phyloP scores from a whole-genome alignment of 2,888 invertebrate species.

The Brachyptera putata region DNA sequence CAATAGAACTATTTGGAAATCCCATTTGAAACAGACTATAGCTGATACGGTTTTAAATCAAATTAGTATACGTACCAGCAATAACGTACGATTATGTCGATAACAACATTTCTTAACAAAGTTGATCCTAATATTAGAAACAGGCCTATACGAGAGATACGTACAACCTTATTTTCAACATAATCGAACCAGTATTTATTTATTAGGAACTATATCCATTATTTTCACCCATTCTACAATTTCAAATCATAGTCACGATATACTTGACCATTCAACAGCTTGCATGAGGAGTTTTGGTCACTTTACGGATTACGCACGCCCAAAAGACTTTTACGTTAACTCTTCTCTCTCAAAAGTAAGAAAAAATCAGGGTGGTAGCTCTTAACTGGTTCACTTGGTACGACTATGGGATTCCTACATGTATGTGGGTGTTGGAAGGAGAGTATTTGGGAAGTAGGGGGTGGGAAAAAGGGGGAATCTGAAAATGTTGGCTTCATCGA shows the following conservation, averaged over 20 bases:
- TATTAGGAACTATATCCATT: no score
- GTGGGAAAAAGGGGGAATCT: constrained; percentile 4
- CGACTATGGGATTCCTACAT: constrained; percentile 8
- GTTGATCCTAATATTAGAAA: no score
- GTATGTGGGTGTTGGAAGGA: constrained; percentile 3
- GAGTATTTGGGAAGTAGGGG: not conserved
- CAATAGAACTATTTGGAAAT: constrained; percentile 14
- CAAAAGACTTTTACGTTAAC: constrained; percentile 11
- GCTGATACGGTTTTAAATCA: no score
- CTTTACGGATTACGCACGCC: constrained; percentile 19
- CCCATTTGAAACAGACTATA: constrained; percentile 24
- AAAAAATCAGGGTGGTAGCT: constrained; percentile 23
- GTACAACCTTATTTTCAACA: no score
- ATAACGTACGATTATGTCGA: no score
- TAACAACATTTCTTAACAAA: no score
- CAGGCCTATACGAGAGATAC: no score
- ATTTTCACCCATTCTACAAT: no score
- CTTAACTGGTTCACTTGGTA: constrained; percentile 3
- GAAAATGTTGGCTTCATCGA: constrained; percentile 45
- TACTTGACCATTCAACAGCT: no score
- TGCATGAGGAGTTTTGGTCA: constrained; percentile 12
- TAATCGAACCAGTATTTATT: no score
- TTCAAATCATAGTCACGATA: no score
- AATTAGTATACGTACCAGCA: no score
- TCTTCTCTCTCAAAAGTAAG: constrained; percentile 20